A percentile compares a stretch with the other conserved stretches of the same genome.
These are phyloP conservation scores for Phymorhynchus buccinoides DNA, from an alignment of 1,140 invertebrate genomes.

Conservation along the genomic window DNA sequence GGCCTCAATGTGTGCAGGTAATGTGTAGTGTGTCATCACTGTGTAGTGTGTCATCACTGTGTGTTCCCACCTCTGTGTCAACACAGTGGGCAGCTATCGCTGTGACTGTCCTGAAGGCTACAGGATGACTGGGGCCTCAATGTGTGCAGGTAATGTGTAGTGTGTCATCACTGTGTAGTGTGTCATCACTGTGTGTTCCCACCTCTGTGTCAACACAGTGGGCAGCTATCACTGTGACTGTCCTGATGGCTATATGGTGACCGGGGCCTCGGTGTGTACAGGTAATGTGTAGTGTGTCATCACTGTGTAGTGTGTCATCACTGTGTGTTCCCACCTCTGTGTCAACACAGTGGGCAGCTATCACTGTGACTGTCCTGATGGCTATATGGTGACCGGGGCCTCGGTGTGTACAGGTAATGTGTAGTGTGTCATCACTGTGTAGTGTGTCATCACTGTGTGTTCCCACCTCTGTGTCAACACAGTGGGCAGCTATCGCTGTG, in stretches of 20 bases:
- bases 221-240: conserved; percentile 78
- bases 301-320: too few species aligned
- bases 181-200: too few species aligned
- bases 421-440: not conserved
- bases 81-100: conserved; percentile 77
- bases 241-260: conserved; percentile 79
- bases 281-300: too few species aligned
- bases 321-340: too few species aligned
- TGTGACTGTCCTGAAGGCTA: conserved; percentile 81
- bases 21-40: too few species aligned
- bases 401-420: not conserved
- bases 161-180: too few species aligned
- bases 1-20: too few species aligned
- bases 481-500: conserved; percentile 75
- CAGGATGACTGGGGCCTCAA: conserved; percentile 76
- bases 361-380: conserved; percentile 37
- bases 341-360: conserved; percentile 78
- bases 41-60: too few species aligned
- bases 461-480: too few species aligned
- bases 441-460: not conserved
- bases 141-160: too few species aligned
- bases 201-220: conserved; percentile 77
- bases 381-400: not conserved
- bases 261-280: too few species aligned
- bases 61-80: conserved; percentile 79